Base-by-base conservation (phyloP, 1,140 invertebrate species). In the Nylanderia fulva region DNA sequence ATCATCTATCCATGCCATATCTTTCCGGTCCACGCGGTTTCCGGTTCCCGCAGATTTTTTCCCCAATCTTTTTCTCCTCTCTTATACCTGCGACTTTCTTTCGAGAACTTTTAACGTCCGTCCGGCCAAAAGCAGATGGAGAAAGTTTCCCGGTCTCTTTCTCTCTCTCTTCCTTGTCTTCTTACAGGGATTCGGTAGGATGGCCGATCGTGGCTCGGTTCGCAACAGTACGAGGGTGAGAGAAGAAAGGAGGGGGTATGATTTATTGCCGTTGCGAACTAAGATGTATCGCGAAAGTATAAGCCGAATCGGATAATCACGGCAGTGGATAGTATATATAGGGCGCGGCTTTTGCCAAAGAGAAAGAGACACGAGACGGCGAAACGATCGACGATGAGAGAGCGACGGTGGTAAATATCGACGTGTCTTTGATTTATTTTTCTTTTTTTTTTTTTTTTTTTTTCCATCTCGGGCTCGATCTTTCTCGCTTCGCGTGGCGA, bases 181-280 rank as follows among this genome's bases (percentile, higher is more conserved):
- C 58, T 56, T 71, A n/a, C n/a, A 79, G 27, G 71, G 77, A 56
- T 68, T 74, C 52, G 45, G 80, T 24, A 58, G 6, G 29, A 5
- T 36, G 24, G 33, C 13, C 45, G 54, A 63, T 77, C 75, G 15
- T 66, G 42, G 42, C 69, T 24, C 24, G 56, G 33, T 54, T 39
- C 39, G 4, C 21, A 48, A 54, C 21, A 33, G 6, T 36, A 36
- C 54, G 45, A 29, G 33, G 54, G 8, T 21, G n/a, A 33, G 72
- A 29, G 42, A 29, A 18, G 1, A 39, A 45, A 58, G 27, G n/a
- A 42, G 18, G 56, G 39, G 68, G 29, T 83, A 86, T 88, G 87
- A 89, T 89, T 89, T 89, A 88, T 88, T 75, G 86, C 21, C 18
- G 52, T 52, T 45, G 11, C 63, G 58, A 80, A 85, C 85, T 64